Conservation (phyloP, 2,888 invertebrate genomes). For the Trichopoda pennipes region DNA sequence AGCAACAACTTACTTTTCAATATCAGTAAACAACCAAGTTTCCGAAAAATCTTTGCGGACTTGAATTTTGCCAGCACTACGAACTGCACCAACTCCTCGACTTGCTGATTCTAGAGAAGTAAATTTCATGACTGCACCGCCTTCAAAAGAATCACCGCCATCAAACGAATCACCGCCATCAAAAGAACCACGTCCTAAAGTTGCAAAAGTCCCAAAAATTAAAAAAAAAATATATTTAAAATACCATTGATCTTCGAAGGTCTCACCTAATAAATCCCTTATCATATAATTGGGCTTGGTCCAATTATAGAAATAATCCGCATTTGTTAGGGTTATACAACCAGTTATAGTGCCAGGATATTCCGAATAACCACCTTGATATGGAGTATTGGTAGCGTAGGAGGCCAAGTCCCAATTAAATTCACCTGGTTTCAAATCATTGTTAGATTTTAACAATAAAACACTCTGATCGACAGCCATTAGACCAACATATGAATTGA, state of each 20-base stretch:
- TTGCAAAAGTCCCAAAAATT: constrained; percentile 41
- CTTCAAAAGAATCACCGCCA: neutral
- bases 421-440: constrained; percentile 82
- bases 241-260: constrained; percentile 36
- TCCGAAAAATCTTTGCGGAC: constrained; percentile 86
- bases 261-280: constrained; percentile 49
- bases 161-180: constrained; percentile 12
- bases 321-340: constrained; percentile 79
- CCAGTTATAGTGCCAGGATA: constrained; percentile 77
- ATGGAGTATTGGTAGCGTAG: constrained; percentile 83
- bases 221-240: constrained; percentile 15
- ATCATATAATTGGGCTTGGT: constrained; percentile 71
- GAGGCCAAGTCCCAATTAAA: constrained; percentile 84
- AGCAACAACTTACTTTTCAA: constrained; percentile 72
- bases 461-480: constrained; percentile 94
- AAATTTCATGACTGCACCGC: too few species aligned
- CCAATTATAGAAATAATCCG: constrained; percentile 76
- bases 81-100: constrained; percentile 72
- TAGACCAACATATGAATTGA: constrained; percentile 92
- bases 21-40: constrained; percentile 85
- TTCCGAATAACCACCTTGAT: constrained; percentile 76
- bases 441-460: constrained; percentile 85
- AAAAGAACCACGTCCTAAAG: constrained; percentile 29
- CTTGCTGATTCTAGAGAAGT: too few species aligned
- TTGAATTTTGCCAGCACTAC: constrained; percentile 7